A percentile compares a stretch with the other conserved stretches of the same genome.
These are phyloP conservation scores for Prunella strophiata DNA, from an alignment of 2,797 vertebrate species.

Conservation along the genomic window DNA sequence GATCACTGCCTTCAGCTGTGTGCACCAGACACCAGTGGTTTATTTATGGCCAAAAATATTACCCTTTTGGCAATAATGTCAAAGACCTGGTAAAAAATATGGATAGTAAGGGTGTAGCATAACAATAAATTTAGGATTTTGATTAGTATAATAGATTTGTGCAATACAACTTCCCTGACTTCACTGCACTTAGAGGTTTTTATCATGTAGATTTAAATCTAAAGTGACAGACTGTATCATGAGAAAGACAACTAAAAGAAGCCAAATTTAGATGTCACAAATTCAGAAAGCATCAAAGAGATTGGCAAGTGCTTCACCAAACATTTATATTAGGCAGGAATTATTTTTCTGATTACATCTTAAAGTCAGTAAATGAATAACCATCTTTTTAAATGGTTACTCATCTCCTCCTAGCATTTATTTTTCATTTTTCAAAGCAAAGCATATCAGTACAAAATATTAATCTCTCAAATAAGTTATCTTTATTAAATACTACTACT, in stretches of 20 bases:
- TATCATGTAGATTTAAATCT: constrained; percentile 72
- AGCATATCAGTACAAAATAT: not conserved
- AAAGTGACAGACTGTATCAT: constrained; percentile 80
- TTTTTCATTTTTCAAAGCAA: not conserved
- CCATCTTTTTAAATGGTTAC: not conserved
- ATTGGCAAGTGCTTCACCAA: constrained; percentile 74
- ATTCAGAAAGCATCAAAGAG: constrained; percentile 73
- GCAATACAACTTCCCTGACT: not conserved
- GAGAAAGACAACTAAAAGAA: constrained; percentile 3
- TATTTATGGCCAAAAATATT: not conserved
- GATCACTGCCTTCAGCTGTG: not conserved
- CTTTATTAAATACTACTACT: not conserved
- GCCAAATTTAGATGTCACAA: constrained; percentile 67
- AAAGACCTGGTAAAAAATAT: not conserved
- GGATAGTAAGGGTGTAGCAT: not conserved
- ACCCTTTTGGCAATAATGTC: not conserved
- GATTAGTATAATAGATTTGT: constrained; percentile 66
- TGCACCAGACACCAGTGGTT: not conserved
- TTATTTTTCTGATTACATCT: constrained; percentile 33
- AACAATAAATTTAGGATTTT: constrained; percentile 53
- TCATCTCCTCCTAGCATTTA: not conserved
- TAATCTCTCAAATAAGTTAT: not conserved
- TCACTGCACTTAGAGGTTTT: constrained; percentile 43
- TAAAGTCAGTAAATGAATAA: not conserved
- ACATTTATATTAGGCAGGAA: constrained; percentile 28